phyloP scores from a whole-genome alignment of 2,797 vertebrate genomes.

The Alca torda region DNA sequence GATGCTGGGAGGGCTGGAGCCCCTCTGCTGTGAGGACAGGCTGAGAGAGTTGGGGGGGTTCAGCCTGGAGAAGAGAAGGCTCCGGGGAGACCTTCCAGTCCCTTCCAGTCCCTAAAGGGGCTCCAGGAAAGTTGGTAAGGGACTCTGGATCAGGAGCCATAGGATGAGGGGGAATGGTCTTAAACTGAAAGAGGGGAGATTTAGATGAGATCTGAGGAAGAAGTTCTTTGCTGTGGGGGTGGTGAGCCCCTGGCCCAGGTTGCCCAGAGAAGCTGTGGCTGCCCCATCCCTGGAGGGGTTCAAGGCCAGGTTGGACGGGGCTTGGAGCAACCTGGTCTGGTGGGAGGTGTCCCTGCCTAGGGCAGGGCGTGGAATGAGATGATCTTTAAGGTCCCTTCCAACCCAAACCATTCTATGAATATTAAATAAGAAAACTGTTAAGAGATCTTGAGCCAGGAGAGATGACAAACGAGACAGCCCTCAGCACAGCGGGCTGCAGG shows the following conservation, averaged over 20 bases:
- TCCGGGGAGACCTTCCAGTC: background rate
- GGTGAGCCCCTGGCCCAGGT: background rate
- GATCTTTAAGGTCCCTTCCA: too few relatives aligned
- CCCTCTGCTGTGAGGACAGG: background rate
- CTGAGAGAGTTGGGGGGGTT: background rate
- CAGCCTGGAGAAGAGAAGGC: background rate
- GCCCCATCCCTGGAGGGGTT: background rate
- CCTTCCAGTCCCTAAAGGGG: background rate
- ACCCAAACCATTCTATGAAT: background rate
- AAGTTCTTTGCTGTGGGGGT: background rate
- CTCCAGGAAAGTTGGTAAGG: background rate
- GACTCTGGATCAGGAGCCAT: too few relatives aligned
- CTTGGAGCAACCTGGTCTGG: background rate
- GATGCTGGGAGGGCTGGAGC: background rate
- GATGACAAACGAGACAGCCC: background rate
- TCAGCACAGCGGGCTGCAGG: background rate
- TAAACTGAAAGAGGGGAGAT: background rate
- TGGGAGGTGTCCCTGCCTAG: background rate
- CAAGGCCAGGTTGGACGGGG: background rate
- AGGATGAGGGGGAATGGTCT: background rate
- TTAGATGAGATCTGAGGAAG: background rate
- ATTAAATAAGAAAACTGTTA: rapidly evolving
- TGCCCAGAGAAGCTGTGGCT: too few relatives aligned
- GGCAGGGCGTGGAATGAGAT: too few relatives aligned
- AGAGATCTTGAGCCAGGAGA: background rate